Evolutionary conservation across 2,113 vertebrate genomes (phyloP), one percentile per base, ranked within the genome.

Genomic region (Xenus cinereus): DNA sequence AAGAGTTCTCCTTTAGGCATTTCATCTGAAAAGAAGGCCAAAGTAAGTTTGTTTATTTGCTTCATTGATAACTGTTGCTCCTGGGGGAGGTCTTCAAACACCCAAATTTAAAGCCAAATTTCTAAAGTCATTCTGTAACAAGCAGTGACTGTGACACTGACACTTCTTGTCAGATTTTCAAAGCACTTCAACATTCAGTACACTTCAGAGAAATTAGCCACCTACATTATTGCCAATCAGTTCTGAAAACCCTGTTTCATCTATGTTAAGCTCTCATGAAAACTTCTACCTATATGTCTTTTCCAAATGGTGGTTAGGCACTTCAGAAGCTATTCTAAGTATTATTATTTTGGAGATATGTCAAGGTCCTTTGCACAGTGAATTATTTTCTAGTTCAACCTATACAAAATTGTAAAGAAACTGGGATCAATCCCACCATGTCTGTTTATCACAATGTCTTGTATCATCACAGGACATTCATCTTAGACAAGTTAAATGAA

Each of bases 141-240:
- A 84, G 71, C 60, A 80, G 67, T 39, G 67, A 79, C 43, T n/a
- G 26, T 51, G 80, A 90, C 93, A 94, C 9, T 76, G 50, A 91
- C 22, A 37, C 4, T 4, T 89, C 76, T 82, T 82, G 66, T 87
- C 81, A 93, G 67, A 89, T 73, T 95, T 93, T 96, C 91, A 85
- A 95, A 93, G 87, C 78, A 85, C 51, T 91, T 90, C 75, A 74
- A 48, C 1, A 1, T 84, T 90, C 73, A 87, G 84, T 24, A 57
- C 50, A 76, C 75, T 96, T 94, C 81, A 94, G 81, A 93, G 81
- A 94, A 91, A 94, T 93, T 93, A 94, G 62, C 32, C 84, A 94
- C 45, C 71, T 90, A 62, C 28, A 84, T 89, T 87, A 93, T 35
- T 79, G 66, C 62, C 39, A 84, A 73, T 84, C 84, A 82, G 50